Evolutionary conservation across 2,888 invertebrate genomes (phyloP), one percentile per base, ranked within the genome.

Genomic region (Plutella xylostella): DNA sequence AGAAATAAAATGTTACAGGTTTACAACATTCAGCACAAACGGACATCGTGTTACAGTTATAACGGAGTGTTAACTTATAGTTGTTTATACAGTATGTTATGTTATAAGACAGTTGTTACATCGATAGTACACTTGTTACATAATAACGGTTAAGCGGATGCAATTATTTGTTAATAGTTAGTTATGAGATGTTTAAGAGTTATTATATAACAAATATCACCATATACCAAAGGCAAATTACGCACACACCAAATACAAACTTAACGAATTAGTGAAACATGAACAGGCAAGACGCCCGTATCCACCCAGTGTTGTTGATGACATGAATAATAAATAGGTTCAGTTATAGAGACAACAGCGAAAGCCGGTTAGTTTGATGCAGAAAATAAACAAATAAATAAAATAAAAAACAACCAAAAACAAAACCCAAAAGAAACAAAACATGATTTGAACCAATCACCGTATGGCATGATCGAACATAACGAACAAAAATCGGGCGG

Each of bases 381-480:
- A 57, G 56, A 60, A 51, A 54, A 52, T 53, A 52, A 47, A 54
- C 55, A 12, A 25, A n/a, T n/a, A n/a, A n/a, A n/a, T n/a, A n/a
- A n/a, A n/a, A n/a, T n/a, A n/a, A 14, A 41, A 41, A 15, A 25
- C 33, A 42, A 42, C 37, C n/a, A 38, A 54, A 54, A 55, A 54
- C 21, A 57, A 57, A 63, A 64, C 48, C 61, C 58, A 64, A 57
- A 58, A 54, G 62, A 51, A 54, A 60, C 55, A 15, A 39, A 57
- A 57, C 51, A 61, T 58, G 61, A 72, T 72, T 68, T 83, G 80
- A 82, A 83, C 83, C 83, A 82, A 82, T 82, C 82, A 80, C 80
- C 80, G 77, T 65, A 65, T 63, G 60, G n/a, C 12, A 25, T 25
- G 11, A 20, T 43, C 48, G 45, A 45, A 45, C 30, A 44, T 43